A percentile compares a stretch with the other conserved stretches of the same genome.
phyloP scores from a whole-genome alignment of 2,888 invertebrate species.

The Volucella inflata region DNA sequence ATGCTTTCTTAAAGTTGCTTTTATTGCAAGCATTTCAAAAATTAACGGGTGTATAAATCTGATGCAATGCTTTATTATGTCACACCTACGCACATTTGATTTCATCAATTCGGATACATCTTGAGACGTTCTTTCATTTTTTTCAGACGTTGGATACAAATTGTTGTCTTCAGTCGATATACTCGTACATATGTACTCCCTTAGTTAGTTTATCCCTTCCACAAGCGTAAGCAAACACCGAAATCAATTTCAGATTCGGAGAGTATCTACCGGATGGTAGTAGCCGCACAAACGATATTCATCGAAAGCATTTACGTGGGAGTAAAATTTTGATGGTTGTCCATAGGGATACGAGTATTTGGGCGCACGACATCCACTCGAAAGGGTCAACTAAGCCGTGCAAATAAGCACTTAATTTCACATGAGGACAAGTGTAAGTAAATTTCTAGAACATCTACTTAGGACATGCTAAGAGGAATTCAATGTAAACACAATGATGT shows the following conservation, averaged over 20 bases:
- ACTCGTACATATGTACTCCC: no score
- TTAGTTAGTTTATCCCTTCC: neutral
- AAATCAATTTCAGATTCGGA: slow-evolving; percentile 18
- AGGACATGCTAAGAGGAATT: slow-evolving; percentile 7
- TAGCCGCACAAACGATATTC: neutral
- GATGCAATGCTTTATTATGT: no score
- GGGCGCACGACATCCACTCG: slow-evolving; percentile 29
- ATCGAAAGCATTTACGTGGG: neutral
- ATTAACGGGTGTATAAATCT: no score
- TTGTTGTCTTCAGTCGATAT: no score
- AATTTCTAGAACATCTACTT: slow-evolving; percentile 32
- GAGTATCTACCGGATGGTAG: neutral
- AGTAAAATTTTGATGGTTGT: slow-evolving; percentile 6
- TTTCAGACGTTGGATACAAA: no score
- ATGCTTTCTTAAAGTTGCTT: no score
- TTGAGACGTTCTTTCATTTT: no score
- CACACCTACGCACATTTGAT: no score
- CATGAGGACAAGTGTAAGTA: neutral
- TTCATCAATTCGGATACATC: no score
- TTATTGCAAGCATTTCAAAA: no score
- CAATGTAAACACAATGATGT: slow-evolving; percentile 12
- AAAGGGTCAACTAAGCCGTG: slow-evolving; percentile 32
- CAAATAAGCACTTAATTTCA: slow-evolving; percentile 30
- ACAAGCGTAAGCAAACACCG: slow-evolving; percentile 19
- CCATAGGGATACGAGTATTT: slow-evolving; percentile 13